These are phyloP conservation scores for Drosophila seguyi DNA, from an alignment of 1,140 invertebrate genomes.

Conservation along the genomic window DNA sequence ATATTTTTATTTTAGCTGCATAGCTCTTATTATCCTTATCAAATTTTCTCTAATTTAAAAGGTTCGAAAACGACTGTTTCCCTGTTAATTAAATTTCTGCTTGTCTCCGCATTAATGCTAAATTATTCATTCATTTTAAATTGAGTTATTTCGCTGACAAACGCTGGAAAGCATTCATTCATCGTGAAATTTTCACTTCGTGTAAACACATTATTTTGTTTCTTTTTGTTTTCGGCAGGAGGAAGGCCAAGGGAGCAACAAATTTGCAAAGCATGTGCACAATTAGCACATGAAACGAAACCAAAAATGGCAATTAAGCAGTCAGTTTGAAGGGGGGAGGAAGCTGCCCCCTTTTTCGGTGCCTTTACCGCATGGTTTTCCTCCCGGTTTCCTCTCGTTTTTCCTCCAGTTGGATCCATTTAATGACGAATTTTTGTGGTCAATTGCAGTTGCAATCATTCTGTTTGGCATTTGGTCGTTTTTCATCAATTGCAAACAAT, in stretches of 20 bases:
- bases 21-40: neutral
- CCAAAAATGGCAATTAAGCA: conserved; percentile 47
- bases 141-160: conserved; percentile 15
- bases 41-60: neutral
- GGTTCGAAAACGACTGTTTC: neutral
- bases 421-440: conserved; percentile 42
- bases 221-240: conserved; percentile 6
- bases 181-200: conserved; percentile 11
- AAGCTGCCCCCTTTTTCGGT: neutral
- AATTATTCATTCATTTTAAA: conserved; percentile 23
- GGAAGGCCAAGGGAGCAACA: conserved; percentile 26
- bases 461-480: conserved; percentile 17
- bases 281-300: conserved; percentile 48
- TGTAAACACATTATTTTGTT: conserved; percentile 8
- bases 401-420: conserved; percentile 15
- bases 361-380: conserved; percentile 2
- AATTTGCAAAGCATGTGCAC: conserved; percentile 40
- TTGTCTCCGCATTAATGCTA: neutral
- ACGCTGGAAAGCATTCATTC: neutral
- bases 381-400: conserved; percentile 4
- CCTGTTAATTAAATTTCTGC: conserved; percentile 3
- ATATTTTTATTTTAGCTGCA: too few relatives aligned
- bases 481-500: conserved; percentile 12
- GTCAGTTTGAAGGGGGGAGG: conserved; percentile 2
- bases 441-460: conserved; percentile 36